These are phyloP conservation scores for Hydrozoanthus gracilis DNA, from an alignment of 92 coral and sea anemone species.

Conservation along the genomic window DNA sequence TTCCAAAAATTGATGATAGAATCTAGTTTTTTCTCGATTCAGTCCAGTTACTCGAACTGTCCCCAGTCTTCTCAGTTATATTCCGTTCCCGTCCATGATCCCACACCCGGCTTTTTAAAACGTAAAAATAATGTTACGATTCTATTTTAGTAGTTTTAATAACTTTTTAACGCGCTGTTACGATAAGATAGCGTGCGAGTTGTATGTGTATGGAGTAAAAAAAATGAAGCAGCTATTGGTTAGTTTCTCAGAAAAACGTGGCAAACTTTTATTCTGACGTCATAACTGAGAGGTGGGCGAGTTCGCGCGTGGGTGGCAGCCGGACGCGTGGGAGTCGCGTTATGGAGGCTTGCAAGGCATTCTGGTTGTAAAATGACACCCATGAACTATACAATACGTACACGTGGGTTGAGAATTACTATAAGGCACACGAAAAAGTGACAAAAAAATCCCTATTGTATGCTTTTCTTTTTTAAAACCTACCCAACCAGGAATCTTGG, in stretches of 20 bases:
- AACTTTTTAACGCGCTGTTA: constrained; percentile 19
- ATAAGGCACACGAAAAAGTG: constrained; percentile 40
- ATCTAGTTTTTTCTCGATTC: no score
- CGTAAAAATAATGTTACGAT: no score
- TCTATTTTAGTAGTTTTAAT: neutral
- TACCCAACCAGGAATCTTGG: constrained; percentile 1
- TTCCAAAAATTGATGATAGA: no score
- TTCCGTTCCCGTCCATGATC: no score
- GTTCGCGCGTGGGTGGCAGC: constrained; percentile 41
- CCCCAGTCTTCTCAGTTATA: no score
- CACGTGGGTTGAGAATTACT: constrained; percentile 49
- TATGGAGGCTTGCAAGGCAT: constrained; percentile 21
- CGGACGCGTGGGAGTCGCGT: constrained; percentile 48
- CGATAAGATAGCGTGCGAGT: constrained; percentile 30
- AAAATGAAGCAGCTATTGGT: neutral
- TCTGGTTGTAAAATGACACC: neutral
- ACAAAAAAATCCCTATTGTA: constrained; percentile 23
- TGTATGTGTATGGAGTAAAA: constrained; percentile 12
- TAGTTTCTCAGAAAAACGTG: constrained; percentile 37
- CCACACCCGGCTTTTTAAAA: no score
- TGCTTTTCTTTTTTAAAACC: constrained; percentile 10
- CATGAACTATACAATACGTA: constrained; percentile 17
- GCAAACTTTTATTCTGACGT: constrained; percentile 44
- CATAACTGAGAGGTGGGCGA: constrained; percentile 33
- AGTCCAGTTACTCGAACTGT: no score